Conservation (phyloP, 1,140 invertebrate species). For the Dendroctonus ponderosae region DNA sequence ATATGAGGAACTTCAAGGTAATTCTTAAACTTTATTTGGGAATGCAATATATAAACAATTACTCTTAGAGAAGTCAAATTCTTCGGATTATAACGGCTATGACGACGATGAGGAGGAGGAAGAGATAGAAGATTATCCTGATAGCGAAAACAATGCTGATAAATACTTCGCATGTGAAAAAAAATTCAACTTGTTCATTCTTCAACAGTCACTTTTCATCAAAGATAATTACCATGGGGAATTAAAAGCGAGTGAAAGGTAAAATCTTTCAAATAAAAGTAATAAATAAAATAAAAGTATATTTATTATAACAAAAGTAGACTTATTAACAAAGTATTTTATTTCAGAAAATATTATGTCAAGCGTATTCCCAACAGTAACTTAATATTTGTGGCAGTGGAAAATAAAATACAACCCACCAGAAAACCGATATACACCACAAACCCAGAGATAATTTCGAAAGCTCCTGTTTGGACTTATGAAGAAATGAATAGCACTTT, state of each 20-base stretch:
- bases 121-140: conserved; percentile 49
- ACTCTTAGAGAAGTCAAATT: too few relatives aligned
- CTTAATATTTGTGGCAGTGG: conserved; percentile 74
- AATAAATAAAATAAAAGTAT: too few relatives aligned
- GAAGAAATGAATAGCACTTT: conserved; percentile 50
- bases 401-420: conserved; percentile 52
- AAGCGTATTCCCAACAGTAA: conserved; percentile 75
- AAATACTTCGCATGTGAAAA: conserved; percentile 63
- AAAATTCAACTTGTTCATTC: conserved; percentile 63
- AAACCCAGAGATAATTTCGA: conserved; percentile 45
- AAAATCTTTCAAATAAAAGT: neutral
- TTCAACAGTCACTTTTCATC: conserved; percentile 61
- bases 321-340: conserved; percentile 13
- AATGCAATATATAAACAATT: too few relatives aligned
- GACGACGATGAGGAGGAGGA: conserved; percentile 48
- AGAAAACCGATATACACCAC: conserved; percentile 45
- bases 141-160: conserved; percentile 47
- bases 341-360: conserved; percentile 67
- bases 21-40: neutral
- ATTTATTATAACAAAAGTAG: neutral
- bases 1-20: conserved; percentile 4
- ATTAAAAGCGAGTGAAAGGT: conserved; percentile 25
- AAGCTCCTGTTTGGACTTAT: conserved; percentile 43
- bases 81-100: conserved; percentile 39
- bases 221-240: conserved; percentile 51